Percentiles rank a stretch among this genome's conserved stretches.
Evolutionary conservation across 2,888 invertebrate species (phyloP).

Genomic region (Erebia epiphron): DNA sequence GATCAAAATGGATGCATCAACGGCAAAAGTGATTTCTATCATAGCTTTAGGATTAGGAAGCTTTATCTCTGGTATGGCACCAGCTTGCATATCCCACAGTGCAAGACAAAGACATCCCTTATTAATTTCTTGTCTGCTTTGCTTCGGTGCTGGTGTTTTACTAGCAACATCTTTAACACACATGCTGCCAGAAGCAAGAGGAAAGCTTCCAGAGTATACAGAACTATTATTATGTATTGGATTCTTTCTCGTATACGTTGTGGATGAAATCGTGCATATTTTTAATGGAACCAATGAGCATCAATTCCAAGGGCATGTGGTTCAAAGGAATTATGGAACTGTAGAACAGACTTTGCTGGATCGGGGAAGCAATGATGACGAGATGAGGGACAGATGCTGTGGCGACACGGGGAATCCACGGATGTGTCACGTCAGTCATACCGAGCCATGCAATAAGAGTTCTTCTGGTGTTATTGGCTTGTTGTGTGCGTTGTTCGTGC

Average conservation of each 20-base stretch:
- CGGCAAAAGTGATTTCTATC: conserved; percentile 87
- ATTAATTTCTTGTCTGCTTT: conserved; percentile 86
- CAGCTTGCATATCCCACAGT: conserved; percentile 84
- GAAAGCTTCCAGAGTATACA: conserved; percentile 81
- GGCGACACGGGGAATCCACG: conserved; percentile 66
- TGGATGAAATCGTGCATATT: conserved; percentile 88
- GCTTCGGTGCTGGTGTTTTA: conserved; percentile 92
- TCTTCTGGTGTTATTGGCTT: conserved; percentile 86
- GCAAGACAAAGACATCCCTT: conserved; percentile 84
- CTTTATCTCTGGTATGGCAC: conserved; percentile 87
- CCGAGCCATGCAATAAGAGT: conserved; percentile 84
- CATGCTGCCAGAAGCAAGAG: conserved; percentile 91
- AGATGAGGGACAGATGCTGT: conserved; percentile 60
- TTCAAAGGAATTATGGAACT: conserved; percentile 49
- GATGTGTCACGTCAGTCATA: conserved; percentile 86
- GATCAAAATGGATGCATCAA: conserved; percentile 71
- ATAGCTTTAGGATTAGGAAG: conserved; percentile 86
- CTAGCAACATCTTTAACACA: conserved; percentile 90
- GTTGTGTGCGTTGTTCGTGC: conserved; percentile 88
- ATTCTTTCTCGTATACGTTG: conserved; percentile 87
- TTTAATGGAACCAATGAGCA: conserved; percentile 74
- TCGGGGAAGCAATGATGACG: conserved; percentile 52
- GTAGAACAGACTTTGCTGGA: conserved; percentile 59
- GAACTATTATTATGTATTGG: conserved; percentile 87
- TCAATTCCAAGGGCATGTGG: conserved; percentile 19